Percentiles rank a stretch among this genome's conserved stretches.
phyloP scores from a whole-genome alignment of 2,797 vertebrate genomes.

The Crenichthys baileyi region DNA sequence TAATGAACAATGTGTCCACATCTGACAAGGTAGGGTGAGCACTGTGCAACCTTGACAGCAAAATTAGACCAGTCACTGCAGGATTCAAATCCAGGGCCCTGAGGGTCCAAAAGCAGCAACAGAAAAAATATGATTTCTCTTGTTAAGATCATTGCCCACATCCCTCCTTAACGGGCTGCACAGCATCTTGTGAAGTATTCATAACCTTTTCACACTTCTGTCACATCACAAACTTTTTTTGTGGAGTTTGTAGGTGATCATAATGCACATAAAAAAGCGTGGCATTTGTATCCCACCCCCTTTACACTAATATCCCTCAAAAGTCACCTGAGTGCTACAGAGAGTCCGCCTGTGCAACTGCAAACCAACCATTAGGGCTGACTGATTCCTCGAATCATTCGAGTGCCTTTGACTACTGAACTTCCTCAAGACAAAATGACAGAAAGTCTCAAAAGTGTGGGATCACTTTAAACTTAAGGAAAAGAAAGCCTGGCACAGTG shows the following conservation, averaged over 20 bases:
- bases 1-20: constrained; percentile 77
- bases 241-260: neutral
- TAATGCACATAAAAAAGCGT: neutral
- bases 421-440: too few relatives aligned
- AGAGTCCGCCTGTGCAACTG: neutral
- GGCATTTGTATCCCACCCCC: neutral
- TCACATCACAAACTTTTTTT: neutral
- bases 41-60: constrained; percentile 66
- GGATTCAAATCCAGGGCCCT: constrained; percentile 19
- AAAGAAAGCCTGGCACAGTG: too few relatives aligned
- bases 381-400: too few relatives aligned
- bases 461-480: too few relatives aligned
- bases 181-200: neutral
- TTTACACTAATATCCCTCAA: neutral
- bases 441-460: too few relatives aligned
- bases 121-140: constrained; percentile 45
- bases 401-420: too few relatives aligned
- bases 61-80: constrained; percentile 57
- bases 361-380: neutral
- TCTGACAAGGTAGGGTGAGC: constrained; percentile 75
- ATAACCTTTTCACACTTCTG: neutral
- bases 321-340: neutral
- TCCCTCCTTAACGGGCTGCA: constrained; percentile 52
- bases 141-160: constrained; percentile 34
- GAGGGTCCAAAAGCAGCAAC: constrained; percentile 31